Evolutionary conservation across 2,888 invertebrate species (phyloP).

Genomic region (Auanema freiburgensis): DNA sequence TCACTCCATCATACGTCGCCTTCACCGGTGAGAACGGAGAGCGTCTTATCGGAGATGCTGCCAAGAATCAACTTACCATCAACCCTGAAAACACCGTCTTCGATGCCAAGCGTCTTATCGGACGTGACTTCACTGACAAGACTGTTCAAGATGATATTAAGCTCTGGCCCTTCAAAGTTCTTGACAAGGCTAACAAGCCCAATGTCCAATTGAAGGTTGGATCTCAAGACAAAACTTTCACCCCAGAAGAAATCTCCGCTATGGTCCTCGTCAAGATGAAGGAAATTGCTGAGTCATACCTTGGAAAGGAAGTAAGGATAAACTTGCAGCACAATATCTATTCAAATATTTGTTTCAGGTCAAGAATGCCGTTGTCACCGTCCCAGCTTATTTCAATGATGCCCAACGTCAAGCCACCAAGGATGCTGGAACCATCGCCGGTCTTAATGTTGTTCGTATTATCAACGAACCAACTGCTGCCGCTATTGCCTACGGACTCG

Average conservation of each 20-base stretch:
- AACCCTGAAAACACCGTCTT: slow-evolving; percentile 99
- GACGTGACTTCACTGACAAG: slow-evolving; percentile 87
- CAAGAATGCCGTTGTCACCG: slow-evolving; percentile 84
- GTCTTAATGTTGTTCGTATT: slow-evolving; percentile 70
- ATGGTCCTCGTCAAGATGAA: slow-evolving; percentile 76
- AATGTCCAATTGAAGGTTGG: slow-evolving; percentile 83
- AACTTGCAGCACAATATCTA: background rate
- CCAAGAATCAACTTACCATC: slow-evolving; percentile 96
- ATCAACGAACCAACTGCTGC: slow-evolving; percentile 81
- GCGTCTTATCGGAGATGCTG: slow-evolving; percentile 83
- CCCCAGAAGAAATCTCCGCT: slow-evolving; percentile 97
- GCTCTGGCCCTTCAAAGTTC: slow-evolving; percentile 87
- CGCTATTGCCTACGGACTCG: slow-evolving; percentile 63
- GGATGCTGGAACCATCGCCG: slow-evolving; percentile 93
- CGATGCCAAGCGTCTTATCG: slow-evolving; percentile 96
- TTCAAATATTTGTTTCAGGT: slow-evolving; percentile 67
- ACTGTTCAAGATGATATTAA: slow-evolving; percentile 93
- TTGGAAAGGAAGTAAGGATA: slow-evolving; percentile 72
- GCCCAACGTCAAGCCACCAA: slow-evolving; percentile 84
- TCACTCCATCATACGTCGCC: slow-evolving; percentile 63
- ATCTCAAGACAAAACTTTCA: slow-evolving; percentile 82
- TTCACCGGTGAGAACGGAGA: slow-evolving; percentile 61
- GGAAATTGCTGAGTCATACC: slow-evolving; percentile 63
- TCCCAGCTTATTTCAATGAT: slow-evolving; percentile 98
- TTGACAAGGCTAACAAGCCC: slow-evolving; percentile 89